Evolutionary conservation across 2,113 vertebrate species (phyloP), one percentile per base, ranked within the genome.

Genomic region (Pteronura brasiliensis): DNA sequence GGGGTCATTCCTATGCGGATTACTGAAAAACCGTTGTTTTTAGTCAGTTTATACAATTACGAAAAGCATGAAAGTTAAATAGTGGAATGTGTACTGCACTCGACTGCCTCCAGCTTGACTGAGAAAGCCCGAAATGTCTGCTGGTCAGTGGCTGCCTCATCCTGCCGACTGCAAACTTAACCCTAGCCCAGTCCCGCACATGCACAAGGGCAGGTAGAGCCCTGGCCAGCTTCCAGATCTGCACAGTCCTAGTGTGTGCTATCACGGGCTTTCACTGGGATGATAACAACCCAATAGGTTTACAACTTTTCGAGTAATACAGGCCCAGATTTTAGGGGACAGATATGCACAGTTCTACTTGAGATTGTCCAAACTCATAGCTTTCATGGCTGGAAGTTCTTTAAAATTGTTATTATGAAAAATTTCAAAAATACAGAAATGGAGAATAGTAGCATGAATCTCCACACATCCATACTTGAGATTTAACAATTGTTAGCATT

Each of bases 401-500:
- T 74, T 12, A 34, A 81, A n/a, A 71, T 61, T 23, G 42, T 47
- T 47, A 44, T 47, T 47, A 85, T 4, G 29, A 79, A 80, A 71
- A 59, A 3, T 63, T 52, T 52, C 14, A 49, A 80, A 86, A 25
- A 39, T 27, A 34, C 17, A 71, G 25, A 44, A 57, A 67, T 0
- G 52, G 57, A 65, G 23, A 80, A 39, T 31, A 63, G 25, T 57
- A 84, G 69, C 59, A 31, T 7, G 55, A 55, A 65, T 27, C 15
- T 69, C 79, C 69, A 21, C 20, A 49, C 25, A 69, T 3, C 29
- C 49, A 34, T 79, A 61, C 61, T 92, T 49, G 44, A 36, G 42
- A 72, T 57, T 65, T 34, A 49, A 71, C 27, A 71, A 31, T 59
- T 36, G 15, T 86, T 80, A 95, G 47, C 61, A 77, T 77, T 90